Conservation (phyloP, 2,113 vertebrate genomes). For the Hemichromis elongatus region DNA sequence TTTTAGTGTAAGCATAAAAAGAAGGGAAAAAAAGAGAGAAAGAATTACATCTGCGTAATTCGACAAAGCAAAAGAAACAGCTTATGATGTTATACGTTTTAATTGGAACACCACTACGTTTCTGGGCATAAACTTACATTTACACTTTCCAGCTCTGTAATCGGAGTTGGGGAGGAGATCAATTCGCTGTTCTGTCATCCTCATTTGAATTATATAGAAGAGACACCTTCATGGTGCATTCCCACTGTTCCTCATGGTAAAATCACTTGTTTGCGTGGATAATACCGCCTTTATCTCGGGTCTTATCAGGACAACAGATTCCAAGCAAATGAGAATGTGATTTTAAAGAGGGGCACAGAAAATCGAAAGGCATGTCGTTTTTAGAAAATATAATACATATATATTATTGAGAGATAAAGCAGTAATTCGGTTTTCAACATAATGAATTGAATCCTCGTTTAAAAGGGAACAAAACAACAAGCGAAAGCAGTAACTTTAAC, state of each 20-base stretch:
- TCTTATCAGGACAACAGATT: not conserved
- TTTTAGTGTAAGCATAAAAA: not conserved
- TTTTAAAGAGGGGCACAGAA: not conserved
- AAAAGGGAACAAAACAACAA: not conserved
- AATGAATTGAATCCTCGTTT: not conserved
- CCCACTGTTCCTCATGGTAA: not conserved
- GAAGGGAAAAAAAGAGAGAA: not conserved
- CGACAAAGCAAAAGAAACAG: not conserved
- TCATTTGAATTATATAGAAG: slow-evolving; percentile 7
- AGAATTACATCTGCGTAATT: not conserved
- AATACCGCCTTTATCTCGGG: not conserved
- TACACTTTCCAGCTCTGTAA: not conserved
- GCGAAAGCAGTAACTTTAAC: not conserved
- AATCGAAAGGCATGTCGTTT: not conserved
- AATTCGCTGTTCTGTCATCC: not conserved
- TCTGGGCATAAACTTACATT: not conserved
- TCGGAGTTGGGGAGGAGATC: not conserved
- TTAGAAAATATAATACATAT: not conserved
- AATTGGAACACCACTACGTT: not conserved
- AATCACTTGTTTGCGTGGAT: not conserved
- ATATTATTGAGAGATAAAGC: not conserved
- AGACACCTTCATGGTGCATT: not conserved
- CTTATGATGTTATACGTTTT: not conserved
- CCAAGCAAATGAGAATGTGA: not conserved
- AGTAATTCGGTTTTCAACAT: not conserved